Evolutionary conservation across 2,888 invertebrate species (phyloP), one percentile per base, ranked within the genome.

Genomic region (Watsonalla binaria): DNA sequence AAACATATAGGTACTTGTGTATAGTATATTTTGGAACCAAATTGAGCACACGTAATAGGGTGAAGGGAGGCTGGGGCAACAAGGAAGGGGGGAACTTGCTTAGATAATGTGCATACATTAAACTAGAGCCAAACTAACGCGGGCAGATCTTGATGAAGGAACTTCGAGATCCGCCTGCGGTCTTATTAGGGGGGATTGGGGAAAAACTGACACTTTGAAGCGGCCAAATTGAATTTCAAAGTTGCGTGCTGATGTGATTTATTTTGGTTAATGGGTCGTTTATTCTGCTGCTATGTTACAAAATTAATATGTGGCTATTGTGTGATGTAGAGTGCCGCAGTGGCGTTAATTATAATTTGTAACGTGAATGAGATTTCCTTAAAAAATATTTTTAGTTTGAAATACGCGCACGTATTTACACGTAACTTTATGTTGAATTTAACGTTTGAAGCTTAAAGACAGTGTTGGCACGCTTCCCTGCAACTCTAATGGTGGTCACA

Each of bases 71-170:
- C 56, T 54, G 65, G 68, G 64, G 66, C 64, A 64, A 66, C 67
- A 69, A 65, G 67, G 66, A 69, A 68, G 72, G 72, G 62, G 74
- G 73, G 79, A 84, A 85, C 81, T 88, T 85, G 86, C 88, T 90
- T 89, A 90, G 90, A 88, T 90, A 90, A 90, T 89, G 86, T 89
- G 90, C 89, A 90, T 90, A 89, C 85, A 90, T 90, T 90, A 90
- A 89, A 89, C 88, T 88, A 84, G 84, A 84, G 77, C 82, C 76
- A 78, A 90, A 90, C 90, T 90, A 90, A 83, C 85, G 84, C 81
- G 70, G 67, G 70, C 68, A 79, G 83, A 82, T 82, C 86, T 84
- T 87, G 90, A 90, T 89, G 88, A 88, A 82, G 81, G 83, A 89
- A 88, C 81, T 89, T 88, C 73, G 78, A 58, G 57, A 67, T 68